phyloP scores from a whole-genome alignment of 2,797 vertebrate species.

The Phoebastria nigripes region DNA sequence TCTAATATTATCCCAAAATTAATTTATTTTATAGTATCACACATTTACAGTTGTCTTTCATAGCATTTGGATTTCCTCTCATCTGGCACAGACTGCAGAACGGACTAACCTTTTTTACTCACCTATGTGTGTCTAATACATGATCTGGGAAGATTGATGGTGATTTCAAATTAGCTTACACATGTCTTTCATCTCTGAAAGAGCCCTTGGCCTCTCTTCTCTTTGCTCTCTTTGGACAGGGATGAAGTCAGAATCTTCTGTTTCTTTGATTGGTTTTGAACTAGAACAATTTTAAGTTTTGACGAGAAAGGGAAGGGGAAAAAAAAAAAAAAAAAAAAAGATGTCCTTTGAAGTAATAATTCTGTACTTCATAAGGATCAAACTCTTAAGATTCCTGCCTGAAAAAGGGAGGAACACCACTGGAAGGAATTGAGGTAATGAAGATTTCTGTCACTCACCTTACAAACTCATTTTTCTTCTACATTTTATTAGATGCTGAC shows the following conservation, averaged over 20 bases:
- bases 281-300: slow-evolving; percentile 8
- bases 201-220: neutral
- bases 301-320: neutral
- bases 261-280: slow-evolving; percentile 18
- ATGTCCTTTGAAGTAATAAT: slow-evolving; percentile 21
- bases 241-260: neutral
- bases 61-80: neutral
- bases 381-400: neutral
- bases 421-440: slow-evolving; percentile 28
- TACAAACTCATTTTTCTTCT: slow-evolving; percentile 33
- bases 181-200: neutral
- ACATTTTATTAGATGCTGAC: slow-evolving; percentile 41
- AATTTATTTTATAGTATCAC: accelerated
- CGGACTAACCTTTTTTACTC: accelerated
- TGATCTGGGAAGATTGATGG: neutral
- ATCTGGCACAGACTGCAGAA: neutral
- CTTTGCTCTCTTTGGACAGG: neutral
- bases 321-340: neutral
- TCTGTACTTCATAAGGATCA: slow-evolving; percentile 23
- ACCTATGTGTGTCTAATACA: neutral
- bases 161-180: neutral
- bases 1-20: neutral
- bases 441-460: slow-evolving; percentile 51
- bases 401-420: slow-evolving; percentile 1
- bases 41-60: neutral